Conservation (phyloP, 2,888 invertebrate species). For the Rosalia funebris region DNA sequence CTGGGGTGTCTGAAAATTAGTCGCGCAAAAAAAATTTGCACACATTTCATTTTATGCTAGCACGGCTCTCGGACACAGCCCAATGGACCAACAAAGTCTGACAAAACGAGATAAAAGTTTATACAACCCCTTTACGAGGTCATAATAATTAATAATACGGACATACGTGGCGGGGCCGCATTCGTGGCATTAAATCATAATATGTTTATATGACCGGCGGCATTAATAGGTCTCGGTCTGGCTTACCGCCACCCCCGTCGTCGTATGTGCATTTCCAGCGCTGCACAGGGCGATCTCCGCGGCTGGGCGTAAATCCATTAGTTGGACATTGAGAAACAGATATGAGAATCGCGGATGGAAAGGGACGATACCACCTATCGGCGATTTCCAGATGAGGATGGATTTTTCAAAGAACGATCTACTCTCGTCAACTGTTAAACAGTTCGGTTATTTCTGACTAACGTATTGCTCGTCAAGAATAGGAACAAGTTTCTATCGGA, state of each 20-base stretch:
- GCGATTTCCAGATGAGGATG: too few relatives aligned
- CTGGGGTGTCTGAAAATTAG: slow-evolving; percentile 49
- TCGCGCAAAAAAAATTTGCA: slow-evolving; percentile 46
- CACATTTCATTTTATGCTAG: slow-evolving; percentile 51
- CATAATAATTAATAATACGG: slow-evolving; percentile 60
- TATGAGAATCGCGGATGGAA: too few relatives aligned
- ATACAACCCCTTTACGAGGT: slow-evolving; percentile 58
- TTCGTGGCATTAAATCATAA: slow-evolving; percentile 59
- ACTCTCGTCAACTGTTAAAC: too few relatives aligned
- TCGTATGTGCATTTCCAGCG: not conserved
- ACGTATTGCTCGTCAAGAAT: too few relatives aligned
- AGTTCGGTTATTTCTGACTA: too few relatives aligned
- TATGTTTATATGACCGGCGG: slow-evolving; percentile 57
- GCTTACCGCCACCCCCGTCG: not conserved
- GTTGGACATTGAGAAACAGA: too few relatives aligned
- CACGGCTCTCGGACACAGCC: slow-evolving; percentile 45
- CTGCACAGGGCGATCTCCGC: slow-evolving; percentile 5
- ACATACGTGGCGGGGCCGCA: slow-evolving; percentile 47
- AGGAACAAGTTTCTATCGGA: too few relatives aligned
- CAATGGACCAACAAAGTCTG: slow-evolving; percentile 55
- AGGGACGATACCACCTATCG: too few relatives aligned
- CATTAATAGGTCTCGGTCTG: slow-evolving; percentile 48
- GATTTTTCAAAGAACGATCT: too few relatives aligned
- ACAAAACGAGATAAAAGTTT: slow-evolving; percentile 61
- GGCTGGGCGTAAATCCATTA: too few relatives aligned